These are phyloP conservation scores for Osmerus mordax DNA, from an alignment of 2,113 vertebrate genomes.

Conservation along the genomic window DNA sequence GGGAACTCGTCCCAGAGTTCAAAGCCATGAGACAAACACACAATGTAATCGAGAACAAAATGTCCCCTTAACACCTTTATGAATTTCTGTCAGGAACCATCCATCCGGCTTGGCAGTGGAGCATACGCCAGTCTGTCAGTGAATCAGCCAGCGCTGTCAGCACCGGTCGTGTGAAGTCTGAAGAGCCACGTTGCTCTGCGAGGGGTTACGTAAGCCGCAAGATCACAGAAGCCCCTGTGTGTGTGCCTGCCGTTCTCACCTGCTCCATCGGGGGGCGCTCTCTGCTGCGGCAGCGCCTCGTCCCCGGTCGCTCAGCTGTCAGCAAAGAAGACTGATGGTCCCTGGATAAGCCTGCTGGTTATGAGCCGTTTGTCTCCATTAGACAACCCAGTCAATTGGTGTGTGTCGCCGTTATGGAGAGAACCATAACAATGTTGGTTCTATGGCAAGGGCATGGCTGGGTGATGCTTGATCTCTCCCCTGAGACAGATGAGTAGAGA, in stretches of 20 bases:
- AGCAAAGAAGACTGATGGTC: neutral
- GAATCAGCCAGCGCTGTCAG: too few relatives aligned
- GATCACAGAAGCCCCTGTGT: neutral
- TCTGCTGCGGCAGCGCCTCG: neutral
- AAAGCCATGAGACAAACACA: too few relatives aligned
- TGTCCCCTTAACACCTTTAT: too few relatives aligned
- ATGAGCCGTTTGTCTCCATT: slow-evolving; percentile 4
- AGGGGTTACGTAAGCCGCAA: neutral
- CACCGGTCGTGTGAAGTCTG: too few relatives aligned
- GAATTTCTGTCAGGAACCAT: too few relatives aligned
- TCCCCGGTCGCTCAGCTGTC: neutral
- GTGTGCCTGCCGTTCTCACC: neutral
- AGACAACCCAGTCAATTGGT: neutral
- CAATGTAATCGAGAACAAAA: too few relatives aligned
- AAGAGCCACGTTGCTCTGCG: too few relatives aligned
- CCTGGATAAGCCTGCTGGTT: neutral
- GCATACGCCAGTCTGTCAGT: too few relatives aligned
- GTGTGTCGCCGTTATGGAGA: neutral
- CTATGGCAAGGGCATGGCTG: neutral
- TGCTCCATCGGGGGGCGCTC: slow-evolving; percentile 36
- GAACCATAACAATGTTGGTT: neutral
- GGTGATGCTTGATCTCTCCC: neutral
- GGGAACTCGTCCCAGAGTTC: too few relatives aligned
- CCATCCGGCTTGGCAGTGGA: too few relatives aligned
- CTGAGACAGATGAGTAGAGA: neutral